These are phyloP conservation scores for Glaucidium brasilianum DNA, from an alignment of 2,113 vertebrate species.

Conservation along the genomic window DNA sequence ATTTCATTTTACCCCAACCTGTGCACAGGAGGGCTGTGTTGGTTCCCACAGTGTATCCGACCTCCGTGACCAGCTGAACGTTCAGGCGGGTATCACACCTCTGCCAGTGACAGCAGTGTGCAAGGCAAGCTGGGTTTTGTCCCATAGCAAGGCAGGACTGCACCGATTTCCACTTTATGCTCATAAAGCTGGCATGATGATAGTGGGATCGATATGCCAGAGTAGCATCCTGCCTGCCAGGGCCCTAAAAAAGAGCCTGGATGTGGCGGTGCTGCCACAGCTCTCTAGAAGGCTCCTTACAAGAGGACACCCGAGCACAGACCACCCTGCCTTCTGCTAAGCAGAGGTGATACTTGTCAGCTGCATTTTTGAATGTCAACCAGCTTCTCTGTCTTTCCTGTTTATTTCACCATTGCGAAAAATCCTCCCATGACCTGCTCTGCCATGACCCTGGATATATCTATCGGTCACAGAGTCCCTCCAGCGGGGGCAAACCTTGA, in stretches of 20 bases:
- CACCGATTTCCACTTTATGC: background rate
- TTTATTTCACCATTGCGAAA: background rate
- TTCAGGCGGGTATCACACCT: background rate
- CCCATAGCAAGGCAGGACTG: background rate
- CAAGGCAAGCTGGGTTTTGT: background rate
- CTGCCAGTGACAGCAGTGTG: background rate
- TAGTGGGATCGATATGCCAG: background rate
- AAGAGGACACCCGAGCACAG: background rate
- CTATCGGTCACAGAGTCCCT: background rate
- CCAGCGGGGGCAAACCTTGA: background rate
- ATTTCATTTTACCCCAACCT: background rate
- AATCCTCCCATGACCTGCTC: background rate
- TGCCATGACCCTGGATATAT: background rate
- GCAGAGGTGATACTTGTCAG: background rate
- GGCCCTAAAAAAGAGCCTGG: background rate
- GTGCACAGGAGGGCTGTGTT: fast-evolving
- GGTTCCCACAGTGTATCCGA: background rate
- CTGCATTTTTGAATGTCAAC: background rate
- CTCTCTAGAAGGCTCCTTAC: background rate
- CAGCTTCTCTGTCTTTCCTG: background rate
- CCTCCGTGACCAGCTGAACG: background rate
- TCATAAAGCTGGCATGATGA: background rate
- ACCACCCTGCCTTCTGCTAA: background rate
- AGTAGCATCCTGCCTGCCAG: background rate
- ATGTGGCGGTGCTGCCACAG: background rate